A percentile compares a stretch with the other conserved stretches of the same genome.
phyloP scores from a whole-genome alignment of 2,113 vertebrate genomes.

The Psittacus erithacus region DNA sequence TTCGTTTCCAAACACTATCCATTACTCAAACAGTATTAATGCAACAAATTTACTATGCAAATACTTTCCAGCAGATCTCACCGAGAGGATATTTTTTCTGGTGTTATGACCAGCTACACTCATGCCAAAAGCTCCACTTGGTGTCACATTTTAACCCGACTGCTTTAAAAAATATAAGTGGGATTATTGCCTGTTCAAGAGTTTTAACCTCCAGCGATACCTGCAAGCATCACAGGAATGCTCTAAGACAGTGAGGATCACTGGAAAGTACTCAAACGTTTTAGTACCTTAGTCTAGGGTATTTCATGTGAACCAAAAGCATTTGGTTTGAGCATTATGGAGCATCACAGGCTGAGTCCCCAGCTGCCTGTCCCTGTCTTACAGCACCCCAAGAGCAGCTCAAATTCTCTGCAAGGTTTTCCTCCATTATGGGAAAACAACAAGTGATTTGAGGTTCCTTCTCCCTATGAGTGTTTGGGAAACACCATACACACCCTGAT shows the following conservation, averaged over 20 bases:
- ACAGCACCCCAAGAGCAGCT: background rate
- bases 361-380: background rate
- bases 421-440: background rate
- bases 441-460: background rate
- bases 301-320: background rate
- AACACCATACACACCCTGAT: fast-evolving
- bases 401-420: background rate
- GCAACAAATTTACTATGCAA: background rate
- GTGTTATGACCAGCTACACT: background rate
- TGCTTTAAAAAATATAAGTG: background rate
- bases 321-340: background rate
- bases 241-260: background rate
- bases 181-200: background rate
- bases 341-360: background rate
- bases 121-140: background rate
- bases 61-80: conserved; percentile 55
- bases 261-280: background rate
- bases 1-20: background rate
- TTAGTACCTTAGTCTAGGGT: background rate
- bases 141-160: background rate
- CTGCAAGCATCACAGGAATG: background rate
- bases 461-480: background rate
- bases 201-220: background rate
- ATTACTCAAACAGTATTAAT: background rate
- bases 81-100: background rate